These are phyloP conservation scores for Actinernus sp. DNA, from an alignment of 92 coral and sea anemone species.

Conservation along the genomic window DNA sequence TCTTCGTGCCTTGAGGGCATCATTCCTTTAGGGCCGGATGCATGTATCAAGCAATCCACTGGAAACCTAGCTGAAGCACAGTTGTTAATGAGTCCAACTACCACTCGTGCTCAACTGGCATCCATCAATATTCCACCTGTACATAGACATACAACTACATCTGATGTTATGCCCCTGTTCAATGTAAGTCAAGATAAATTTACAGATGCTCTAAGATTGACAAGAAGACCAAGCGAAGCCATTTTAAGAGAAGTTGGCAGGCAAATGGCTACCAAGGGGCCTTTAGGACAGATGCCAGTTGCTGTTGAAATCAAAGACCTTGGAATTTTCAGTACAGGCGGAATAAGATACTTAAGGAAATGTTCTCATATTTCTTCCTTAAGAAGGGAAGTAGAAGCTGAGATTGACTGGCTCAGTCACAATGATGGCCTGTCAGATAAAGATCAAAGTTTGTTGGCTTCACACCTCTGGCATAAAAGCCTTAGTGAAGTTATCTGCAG, in stretches of 20 bases:
- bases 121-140: slow-evolving; percentile 1
- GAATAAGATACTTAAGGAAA: neutral
- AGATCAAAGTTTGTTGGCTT: slow-evolving; percentile 1
- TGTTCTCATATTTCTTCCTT: slow-evolving; percentile 1
- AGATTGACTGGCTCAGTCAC: neutral
- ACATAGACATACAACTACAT: neutral
- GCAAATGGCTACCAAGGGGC: no score
- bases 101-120: slow-evolving; percentile 3
- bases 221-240: neutral
- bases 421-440: neutral
- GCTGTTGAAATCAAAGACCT: neutral
- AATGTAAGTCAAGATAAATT: neutral
- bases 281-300: neutral
- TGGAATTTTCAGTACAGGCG: neutral
- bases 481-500: slow-evolving; percentile 2
- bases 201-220: neutral
- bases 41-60: no score
- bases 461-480: neutral
- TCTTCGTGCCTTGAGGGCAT: no score
- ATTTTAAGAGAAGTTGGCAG: neutral
- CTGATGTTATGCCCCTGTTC: neutral
- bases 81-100: neutral
- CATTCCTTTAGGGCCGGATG: no score
- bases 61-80: neutral
- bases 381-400: neutral